These are phyloP conservation scores for Fopius arisanus DNA, from an alignment of 1,140 invertebrate genomes.

Conservation along the genomic window DNA sequence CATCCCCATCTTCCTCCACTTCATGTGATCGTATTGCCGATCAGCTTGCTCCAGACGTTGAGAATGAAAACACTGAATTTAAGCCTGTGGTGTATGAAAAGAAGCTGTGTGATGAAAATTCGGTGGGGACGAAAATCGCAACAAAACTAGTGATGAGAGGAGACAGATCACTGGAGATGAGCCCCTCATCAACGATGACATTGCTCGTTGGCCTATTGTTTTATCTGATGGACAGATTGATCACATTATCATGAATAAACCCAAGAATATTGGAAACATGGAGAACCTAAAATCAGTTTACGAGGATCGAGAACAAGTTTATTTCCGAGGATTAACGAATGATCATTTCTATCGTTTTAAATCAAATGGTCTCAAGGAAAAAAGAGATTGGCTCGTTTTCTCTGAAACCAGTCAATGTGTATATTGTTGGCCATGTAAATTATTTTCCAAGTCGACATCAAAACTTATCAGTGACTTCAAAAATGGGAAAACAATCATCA, in stretches of 20 bases:
- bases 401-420: too few species aligned
- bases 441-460: neutral
- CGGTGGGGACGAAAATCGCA: neutral
- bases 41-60: neutral
- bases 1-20: neutral
- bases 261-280: neutral
- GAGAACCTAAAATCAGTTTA: neutral
- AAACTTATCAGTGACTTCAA: neutral
- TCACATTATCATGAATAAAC: neutral
- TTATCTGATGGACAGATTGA: neutral
- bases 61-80: neutral
- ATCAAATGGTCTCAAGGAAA: neutral
- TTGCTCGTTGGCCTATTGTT: neutral
- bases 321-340: neutral
- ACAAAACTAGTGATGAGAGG: neutral
- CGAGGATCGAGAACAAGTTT: neutral
- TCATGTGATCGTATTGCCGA: neutral
- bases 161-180: neutral
- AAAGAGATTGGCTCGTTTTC: neutral
- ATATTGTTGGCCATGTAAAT: neutral
- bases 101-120: neutral
- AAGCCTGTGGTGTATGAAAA: neutral
- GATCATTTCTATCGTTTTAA: neutral
- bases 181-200: neutral
- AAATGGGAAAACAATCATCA: neutral